Evolutionary conservation across 2,888 invertebrate species (phyloP), one percentile per base, ranked within the genome.

Genomic region (Parthenolecanium corni): DNA sequence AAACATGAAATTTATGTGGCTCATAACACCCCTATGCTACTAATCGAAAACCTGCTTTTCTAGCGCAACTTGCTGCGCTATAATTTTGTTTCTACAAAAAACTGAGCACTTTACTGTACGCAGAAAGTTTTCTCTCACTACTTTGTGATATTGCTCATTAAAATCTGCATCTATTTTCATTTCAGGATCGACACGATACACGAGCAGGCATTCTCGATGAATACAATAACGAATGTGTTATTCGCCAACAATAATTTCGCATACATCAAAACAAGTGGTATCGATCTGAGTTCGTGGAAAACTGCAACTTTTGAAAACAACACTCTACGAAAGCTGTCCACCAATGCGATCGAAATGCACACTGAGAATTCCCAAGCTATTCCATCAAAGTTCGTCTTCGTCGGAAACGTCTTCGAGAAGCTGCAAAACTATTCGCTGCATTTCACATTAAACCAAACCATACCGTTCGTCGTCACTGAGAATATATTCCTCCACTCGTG

Each of bases 201-300:
- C 66, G 73, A 77, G 6, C 82, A 80, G 31, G 85, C 83, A 18
- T 79, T 86, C 65, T 80, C 81, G 68, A 77, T 80, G 58, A 31
- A 52, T 40, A 82, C 81, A 1, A 80, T 81, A 3, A 84, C 81
- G 4, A 77, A 76, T 4, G 79, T 81, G 4, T 75, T 76, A 24
- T 78, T 86, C 62, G 72, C 76, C 65, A 77, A 81, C 70, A 83
- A 82, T 72, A 77, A 78, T 68, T 83, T 87, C 68, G 75, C 77
- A 58, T 74, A 73, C 52, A 76, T 86, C 42, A 76, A 76, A 62
- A 74, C 77, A 11, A 76, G 75, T 62, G 82, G 82, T n/a, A 79
- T 86, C 62, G 76, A 77, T 23, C 72, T 87, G n/a, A 77, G 79
- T 40, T 79, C 81, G 9, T 85, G 83, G 81, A 83, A 81, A 70